Base-by-base conservation (phyloP, 2,797 vertebrate species). In the Kryptopterus vitreolus region DNA sequence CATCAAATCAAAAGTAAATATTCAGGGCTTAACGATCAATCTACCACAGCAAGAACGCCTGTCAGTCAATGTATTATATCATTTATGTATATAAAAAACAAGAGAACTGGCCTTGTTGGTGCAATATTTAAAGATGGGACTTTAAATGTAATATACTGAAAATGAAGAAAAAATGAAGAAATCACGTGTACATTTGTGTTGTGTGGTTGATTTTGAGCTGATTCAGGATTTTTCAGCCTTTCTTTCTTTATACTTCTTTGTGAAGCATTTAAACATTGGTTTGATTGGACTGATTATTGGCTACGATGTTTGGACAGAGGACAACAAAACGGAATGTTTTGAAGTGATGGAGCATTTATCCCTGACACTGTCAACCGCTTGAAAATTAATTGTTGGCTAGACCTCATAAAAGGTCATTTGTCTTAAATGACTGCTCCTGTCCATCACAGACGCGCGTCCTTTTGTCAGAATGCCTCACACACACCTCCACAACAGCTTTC, bases 381-480 rank as follows among this genome's bases (percentile, higher is more conserved):
- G 48, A 38, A 26, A 79, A 72, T 22, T 71, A 24, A 53, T 79
- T 58, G 63, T 81, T 81, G 63, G 75, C 13, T 57, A 65, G 65
- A 31, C 43, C 52, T 31, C 13, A 78, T 72, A n/a, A 50, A 81
- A 77, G 78, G 66, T 81, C 61, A 76, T 76, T 78, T 78, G 38
- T 10, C 22, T 77, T 63, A 8, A 77, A 77, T 77, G 66, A 52
- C 58, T 43, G 59, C 29, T 53, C 61, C 66, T 46, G 76, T 76
- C 76, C 81, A 81, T 81, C 83, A 82, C 26, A 33, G 26, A 61
- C 53, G 52, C 46, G 46, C 71, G 80, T 84, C 79, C 50, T 81
- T 81, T 31, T 53, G 43, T 38, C 68, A 38, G 69, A 71, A 68
- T 86, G 84, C 84, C 59, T 84, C 86, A 83, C 65, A 69, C 53